These are phyloP conservation scores for Diadumene lineata DNA, from an alignment of 92 coral and sea anemone species.

Conservation along the genomic window DNA sequence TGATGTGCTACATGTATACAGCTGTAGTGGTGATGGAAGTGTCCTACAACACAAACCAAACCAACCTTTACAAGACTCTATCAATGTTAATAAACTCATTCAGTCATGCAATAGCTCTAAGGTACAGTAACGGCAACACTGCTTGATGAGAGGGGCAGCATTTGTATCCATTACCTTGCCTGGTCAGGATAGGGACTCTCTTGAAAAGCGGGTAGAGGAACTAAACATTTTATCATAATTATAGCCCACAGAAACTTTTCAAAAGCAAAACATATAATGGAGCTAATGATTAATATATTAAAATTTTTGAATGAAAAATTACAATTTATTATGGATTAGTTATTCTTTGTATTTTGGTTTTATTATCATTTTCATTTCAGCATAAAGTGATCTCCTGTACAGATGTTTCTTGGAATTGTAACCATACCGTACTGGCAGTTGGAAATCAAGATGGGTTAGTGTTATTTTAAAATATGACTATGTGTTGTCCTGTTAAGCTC, in stretches of 20 bases:
- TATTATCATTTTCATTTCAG: slow-evolving; percentile 28
- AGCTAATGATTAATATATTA: too few relatives aligned
- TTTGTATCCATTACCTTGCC: too few relatives aligned
- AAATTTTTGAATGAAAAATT: too few relatives aligned
- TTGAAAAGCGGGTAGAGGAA: too few relatives aligned
- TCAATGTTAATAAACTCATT: slow-evolving; percentile 70
- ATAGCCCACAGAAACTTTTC: too few relatives aligned
- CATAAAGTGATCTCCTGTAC: slow-evolving; percentile 82
- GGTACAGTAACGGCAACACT: slow-evolving; percentile 56
- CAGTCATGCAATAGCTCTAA: slow-evolving; percentile 75
- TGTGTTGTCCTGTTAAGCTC: too few relatives aligned
- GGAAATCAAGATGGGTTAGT: slow-evolving; percentile 96
- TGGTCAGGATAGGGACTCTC: too few relatives aligned
- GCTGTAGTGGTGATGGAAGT: slow-evolving; percentile 96
- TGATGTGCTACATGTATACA: slow-evolving; percentile 59
- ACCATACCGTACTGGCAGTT: slow-evolving; percentile 76
- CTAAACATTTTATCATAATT: too few relatives aligned
- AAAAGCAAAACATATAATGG: too few relatives aligned
- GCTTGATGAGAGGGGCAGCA: too few relatives aligned
- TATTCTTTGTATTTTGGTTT: too few relatives aligned
- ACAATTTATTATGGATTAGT: not conserved
- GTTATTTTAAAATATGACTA: not conserved
- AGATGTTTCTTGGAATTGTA: slow-evolving; percentile 84
- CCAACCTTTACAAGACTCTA: slow-evolving; percentile 70
- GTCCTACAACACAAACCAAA: slow-evolving; percentile 81